These are phyloP conservation scores for Zonitis immaculata DNA, from an alignment of 2,888 invertebrate genomes.

Conservation along the genomic window DNA sequence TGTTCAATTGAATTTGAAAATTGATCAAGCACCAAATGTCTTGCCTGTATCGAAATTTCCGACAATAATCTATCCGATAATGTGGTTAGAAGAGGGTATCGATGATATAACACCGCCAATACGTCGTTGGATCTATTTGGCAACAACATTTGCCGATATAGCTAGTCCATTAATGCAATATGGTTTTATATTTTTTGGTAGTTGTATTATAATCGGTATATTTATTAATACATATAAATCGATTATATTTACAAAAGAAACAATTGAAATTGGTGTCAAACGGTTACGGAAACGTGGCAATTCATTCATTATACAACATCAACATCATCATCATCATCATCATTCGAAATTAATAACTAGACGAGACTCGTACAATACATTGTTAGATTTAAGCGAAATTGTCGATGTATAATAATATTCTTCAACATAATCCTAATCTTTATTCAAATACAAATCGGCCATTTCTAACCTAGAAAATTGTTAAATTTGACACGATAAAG, in stretches of 20 bases:
- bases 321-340: too few relatives aligned
- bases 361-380: slow-evolving; percentile 56
- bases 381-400: slow-evolving; percentile 40
- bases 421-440: too few relatives aligned
- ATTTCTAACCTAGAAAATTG: too few relatives aligned
- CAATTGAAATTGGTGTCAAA: slow-evolving; percentile 71
- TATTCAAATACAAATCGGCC: too few relatives aligned
- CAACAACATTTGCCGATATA: slow-evolving; percentile 71
- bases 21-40: slow-evolving; percentile 68
- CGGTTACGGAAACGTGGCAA: slow-evolving; percentile 65
- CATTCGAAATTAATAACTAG: slow-evolving; percentile 51
- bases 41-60: slow-evolving; percentile 71
- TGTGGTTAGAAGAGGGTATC: slow-evolving; percentile 88
- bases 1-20: slow-evolving; percentile 76
- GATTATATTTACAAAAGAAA: slow-evolving; percentile 67
- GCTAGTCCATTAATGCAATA: slow-evolving; percentile 68
- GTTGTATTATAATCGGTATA: slow-evolving; percentile 59
- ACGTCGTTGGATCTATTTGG: slow-evolving; percentile 73
- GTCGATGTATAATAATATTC: not conserved
- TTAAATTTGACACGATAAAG: too few relatives aligned
- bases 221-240: slow-evolving; percentile 73
- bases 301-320: slow-evolving; percentile 25
- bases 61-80: slow-evolving; percentile 76
- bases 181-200: slow-evolving; percentile 66
- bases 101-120: slow-evolving; percentile 76